Percentiles rank a stretch among this genome's conserved stretches.
Evolutionary conservation across 2,797 vertebrate genomes (phyloP).

Genomic region (Sebastes vulpes): DNA sequence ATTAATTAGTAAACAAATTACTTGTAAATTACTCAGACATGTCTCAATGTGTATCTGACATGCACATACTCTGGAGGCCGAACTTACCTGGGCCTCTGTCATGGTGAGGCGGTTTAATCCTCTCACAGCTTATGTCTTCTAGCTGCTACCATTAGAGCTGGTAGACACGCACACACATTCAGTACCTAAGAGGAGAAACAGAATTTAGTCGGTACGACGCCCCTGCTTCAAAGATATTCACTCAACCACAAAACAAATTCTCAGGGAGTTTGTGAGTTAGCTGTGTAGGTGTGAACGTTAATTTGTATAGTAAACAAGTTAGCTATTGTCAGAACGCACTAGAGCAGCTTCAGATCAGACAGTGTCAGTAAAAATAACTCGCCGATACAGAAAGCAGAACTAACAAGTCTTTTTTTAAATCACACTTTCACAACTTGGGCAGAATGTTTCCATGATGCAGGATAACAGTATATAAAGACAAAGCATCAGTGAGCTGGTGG

Average conservation of each 20-base stretch:
- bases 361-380: conserved; percentile 67
- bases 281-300: background rate
- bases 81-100: conserved; percentile 80
- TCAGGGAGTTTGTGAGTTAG: conserved; percentile 10
- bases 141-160: conserved; percentile 83
- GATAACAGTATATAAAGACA: background rate
- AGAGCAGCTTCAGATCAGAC: background rate
- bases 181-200: conserved; percentile 39
- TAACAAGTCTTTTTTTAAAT: conserved; percentile 50
- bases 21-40: background rate
- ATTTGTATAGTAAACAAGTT: background rate
- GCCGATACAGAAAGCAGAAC: conserved; percentile 72
- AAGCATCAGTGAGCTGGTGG: background rate
- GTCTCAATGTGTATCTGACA: background rate
- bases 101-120: conserved; percentile 74
- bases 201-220: background rate
- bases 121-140: conserved; percentile 73
- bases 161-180: conserved; percentile 30
- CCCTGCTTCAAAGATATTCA: background rate
- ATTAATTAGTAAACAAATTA: background rate
- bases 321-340: conserved; percentile 16
- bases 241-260: conserved; percentile 3
- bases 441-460: conserved; percentile 71
- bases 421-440: conserved; percentile 71
- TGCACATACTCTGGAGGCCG: background rate